A percentile compares a stretch with the other conserved stretches of the same genome.
Evolutionary conservation across 2,888 invertebrate genomes (phyloP).

Genomic region (Falcaria lacertinaria): DNA sequence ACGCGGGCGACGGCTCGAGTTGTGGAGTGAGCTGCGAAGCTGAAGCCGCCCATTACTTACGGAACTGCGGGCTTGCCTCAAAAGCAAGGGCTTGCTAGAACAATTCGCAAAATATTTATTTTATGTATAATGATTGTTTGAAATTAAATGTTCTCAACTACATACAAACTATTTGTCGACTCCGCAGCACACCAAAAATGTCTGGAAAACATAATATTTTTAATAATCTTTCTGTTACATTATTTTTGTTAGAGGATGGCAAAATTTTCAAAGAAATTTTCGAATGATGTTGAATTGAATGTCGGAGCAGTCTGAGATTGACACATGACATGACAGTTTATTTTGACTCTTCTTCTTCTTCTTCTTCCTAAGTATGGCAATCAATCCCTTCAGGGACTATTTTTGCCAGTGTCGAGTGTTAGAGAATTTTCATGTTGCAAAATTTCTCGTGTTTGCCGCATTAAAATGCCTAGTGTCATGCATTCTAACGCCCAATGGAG

Average conservation of each 20-base stretch:
- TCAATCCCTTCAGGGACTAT: no score
- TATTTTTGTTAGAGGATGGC: constrained; percentile 26
- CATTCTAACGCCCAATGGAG: no score
- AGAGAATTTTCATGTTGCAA: no score
- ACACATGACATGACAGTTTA: no score
- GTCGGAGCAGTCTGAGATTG: background rate
- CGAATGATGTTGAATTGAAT: constrained; percentile 16
- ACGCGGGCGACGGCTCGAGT: constrained; percentile 40
- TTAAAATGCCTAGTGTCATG: no score
- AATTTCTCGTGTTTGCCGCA: no score
- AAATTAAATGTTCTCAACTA: background rate
- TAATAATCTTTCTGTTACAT: constrained; percentile 39
- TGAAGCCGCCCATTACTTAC: constrained; percentile 37
- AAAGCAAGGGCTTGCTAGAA: constrained; percentile 39
- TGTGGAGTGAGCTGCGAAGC: constrained; percentile 57
- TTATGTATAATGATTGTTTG: constrained; percentile 6
- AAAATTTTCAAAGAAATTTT: constrained; percentile 28
- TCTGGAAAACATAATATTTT: constrained; percentile 61
- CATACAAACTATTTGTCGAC: constrained; percentile 57
- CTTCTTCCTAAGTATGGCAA: no score
- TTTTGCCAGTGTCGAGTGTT: no score
- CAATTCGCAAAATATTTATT: constrained; percentile 10
- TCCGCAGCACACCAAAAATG: constrained; percentile 62
- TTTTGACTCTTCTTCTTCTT: no score
- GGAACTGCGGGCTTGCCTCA: constrained; percentile 28